Base-by-base conservation (phyloP, 2,113 vertebrate genomes). In the Lasiurus cinereus region DNA sequence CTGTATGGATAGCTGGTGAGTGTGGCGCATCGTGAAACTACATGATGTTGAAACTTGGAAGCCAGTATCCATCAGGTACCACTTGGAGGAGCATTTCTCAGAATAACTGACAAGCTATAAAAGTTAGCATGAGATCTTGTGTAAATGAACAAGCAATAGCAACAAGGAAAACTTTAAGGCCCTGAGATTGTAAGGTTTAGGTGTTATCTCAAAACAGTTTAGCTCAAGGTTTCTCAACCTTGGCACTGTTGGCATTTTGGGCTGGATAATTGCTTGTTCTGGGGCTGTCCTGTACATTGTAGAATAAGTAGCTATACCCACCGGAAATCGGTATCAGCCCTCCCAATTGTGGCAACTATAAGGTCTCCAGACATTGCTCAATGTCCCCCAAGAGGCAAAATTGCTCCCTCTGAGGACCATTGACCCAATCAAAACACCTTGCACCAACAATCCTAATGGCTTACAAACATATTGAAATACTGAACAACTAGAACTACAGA, bases 331-430 rank as follows among this genome's bases (percentile, higher is more conserved):
- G 14, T 1, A 31, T 39, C 39, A 62, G 8, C 5, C 0, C 36
- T 19, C n/a, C 15, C 43, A 70, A 8, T 0, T 76, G 43, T 43
- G 59, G 79, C 16, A 50, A 46, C 3, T 2, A 31, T 4, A 7
- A 1, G 5, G 8, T 52, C 69, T 33, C 29, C 33, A 91, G 62
- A 48, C 27, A 29, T 22, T 19, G 3, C 13, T 15, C 18, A 9
- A 2, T 9, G 46, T 18, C 18, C 21, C 8, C 64, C 1, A 0
- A 19, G 10, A 0, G 48, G 14, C 11, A 48, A 62, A 82, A 16
- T 22, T 1, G 11, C 12, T 80, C 56, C 62, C 14, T 3, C 4
- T 18, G 73, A 82, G 50, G 89, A 84, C 8, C 5, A 0, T 4
- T 11, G 33, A 73, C 4, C n/a, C 13, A 29, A 11, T 5, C 24